phyloP scores from a whole-genome alignment of 1,140 invertebrate genomes.

The Trinorchestia longiramus region DNA sequence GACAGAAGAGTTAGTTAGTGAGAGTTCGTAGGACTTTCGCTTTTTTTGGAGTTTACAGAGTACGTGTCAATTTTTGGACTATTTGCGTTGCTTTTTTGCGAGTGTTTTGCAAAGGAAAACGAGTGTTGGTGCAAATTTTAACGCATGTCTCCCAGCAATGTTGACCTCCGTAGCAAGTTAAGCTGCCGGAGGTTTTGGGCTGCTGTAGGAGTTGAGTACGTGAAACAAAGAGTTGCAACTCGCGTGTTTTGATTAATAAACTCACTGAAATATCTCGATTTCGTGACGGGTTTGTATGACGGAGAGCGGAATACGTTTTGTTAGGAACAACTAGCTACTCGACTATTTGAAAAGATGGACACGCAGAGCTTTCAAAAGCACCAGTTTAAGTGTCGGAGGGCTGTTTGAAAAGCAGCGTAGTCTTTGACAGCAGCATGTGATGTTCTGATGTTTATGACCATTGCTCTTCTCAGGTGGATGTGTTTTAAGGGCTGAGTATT shows the following conservation, averaged over 20 bases:
- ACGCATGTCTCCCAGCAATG: neutral
- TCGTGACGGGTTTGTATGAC: too few relatives aligned
- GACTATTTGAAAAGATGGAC: too few relatives aligned
- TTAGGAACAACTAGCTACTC: too few relatives aligned
- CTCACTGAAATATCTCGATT: neutral
- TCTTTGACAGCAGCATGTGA: too few relatives aligned
- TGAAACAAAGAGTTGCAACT: neutral
- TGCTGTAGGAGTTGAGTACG: neutral
- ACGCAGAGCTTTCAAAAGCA: too few relatives aligned
- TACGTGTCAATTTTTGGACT: neutral
- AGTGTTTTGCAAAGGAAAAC: neutral
- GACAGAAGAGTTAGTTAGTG: neutral
- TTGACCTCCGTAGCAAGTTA: too few relatives aligned
- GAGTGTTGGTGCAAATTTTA: neutral
- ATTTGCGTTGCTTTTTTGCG: neutral
- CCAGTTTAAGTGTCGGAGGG: too few relatives aligned
- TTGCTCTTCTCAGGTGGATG: neutral
- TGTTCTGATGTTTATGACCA: too few relatives aligned
- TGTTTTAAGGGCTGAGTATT: neutral
- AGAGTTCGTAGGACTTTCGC: neutral
- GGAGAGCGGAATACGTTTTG: too few relatives aligned
- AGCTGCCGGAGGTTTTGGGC: too few relatives aligned
- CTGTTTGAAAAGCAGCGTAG: too few relatives aligned
- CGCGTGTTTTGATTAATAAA: neutral
- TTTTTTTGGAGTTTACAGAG: neutral